phyloP scores from a whole-genome alignment of 2,113 vertebrate genomes.

The Indri indri region DNA sequence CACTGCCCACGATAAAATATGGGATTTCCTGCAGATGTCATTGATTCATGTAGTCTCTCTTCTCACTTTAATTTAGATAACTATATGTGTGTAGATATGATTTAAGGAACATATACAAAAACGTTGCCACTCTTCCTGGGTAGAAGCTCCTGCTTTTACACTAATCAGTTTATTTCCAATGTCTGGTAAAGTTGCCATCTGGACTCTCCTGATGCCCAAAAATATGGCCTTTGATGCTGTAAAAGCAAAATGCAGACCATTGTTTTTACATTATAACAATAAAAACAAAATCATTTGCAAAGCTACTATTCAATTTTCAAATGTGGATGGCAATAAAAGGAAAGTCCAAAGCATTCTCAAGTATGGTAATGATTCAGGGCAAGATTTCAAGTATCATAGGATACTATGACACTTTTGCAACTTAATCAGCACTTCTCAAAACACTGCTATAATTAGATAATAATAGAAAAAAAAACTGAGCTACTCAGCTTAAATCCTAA shows the following conservation, averaged over 20 bases:
- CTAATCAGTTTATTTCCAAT: not conserved
- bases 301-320: not conserved
- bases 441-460: not conserved
- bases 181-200: slow-evolving; percentile 46
- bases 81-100: not conserved
- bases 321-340: not conserved
- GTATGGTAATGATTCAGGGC: not conserved
- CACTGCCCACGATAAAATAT: not conserved
- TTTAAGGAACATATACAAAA: not conserved
- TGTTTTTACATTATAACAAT: not conserved
- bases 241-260: not conserved
- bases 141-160: slow-evolving; percentile 30
- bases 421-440: not conserved
- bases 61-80: not conserved
- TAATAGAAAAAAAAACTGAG: not conserved
- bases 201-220: slow-evolving; percentile 10
- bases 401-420: not conserved
- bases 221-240: not conserved
- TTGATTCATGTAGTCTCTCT: not conserved
- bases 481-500: not conserved
- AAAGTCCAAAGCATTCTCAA: not conserved
- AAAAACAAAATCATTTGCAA: slow-evolving; percentile 27
- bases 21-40: not conserved
- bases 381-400: slow-evolving; percentile 11
- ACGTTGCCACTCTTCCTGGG: not conserved